Evolutionary conservation across 2,888 invertebrate genomes (phyloP).

Genomic region (Rotaria magnacalcarata): DNA sequence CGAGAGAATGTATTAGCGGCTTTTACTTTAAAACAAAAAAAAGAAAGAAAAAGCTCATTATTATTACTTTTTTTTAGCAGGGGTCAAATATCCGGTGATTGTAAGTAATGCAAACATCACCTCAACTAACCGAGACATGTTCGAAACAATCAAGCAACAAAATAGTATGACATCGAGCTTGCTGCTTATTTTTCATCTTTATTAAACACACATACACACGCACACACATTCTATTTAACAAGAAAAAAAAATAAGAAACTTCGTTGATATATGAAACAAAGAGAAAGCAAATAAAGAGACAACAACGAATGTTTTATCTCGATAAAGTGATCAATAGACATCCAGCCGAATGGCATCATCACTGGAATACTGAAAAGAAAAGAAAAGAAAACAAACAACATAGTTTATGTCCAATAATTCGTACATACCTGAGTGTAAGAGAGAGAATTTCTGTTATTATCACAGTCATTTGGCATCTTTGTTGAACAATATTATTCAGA

Average conservation of each 20-base stretch:
- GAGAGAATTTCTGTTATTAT: background rate
- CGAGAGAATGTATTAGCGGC: background rate
- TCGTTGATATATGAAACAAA: background rate
- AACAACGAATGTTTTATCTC: constrained; percentile 3
- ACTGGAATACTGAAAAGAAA: background rate
- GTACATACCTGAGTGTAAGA: background rate
- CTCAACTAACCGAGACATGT: background rate
- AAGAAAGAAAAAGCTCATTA: constrained; percentile 9
- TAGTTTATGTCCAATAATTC: background rate
- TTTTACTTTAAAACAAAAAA: background rate
- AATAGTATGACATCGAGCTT: constrained; percentile 5
- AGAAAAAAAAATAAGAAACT: background rate
- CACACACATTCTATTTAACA: background rate
- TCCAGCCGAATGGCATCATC: background rate
- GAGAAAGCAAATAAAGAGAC: background rate
- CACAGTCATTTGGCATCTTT: constrained; percentile 2
- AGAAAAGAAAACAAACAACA: background rate
- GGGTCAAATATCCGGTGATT: constrained; percentile 16
- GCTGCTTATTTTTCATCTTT: constrained; percentile 22
- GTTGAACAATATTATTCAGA: background rate
- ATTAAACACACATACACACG: background rate
- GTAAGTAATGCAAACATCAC: constrained; percentile 8
- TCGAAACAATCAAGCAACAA: constrained; percentile 17
- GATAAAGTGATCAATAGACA: background rate
- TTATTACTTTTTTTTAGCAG: background rate